Percentiles rank a stretch among this genome's conserved stretches.
Conservation (phyloP, 2,797 vertebrate genomes). For the Sebastes cheni region DNA sequence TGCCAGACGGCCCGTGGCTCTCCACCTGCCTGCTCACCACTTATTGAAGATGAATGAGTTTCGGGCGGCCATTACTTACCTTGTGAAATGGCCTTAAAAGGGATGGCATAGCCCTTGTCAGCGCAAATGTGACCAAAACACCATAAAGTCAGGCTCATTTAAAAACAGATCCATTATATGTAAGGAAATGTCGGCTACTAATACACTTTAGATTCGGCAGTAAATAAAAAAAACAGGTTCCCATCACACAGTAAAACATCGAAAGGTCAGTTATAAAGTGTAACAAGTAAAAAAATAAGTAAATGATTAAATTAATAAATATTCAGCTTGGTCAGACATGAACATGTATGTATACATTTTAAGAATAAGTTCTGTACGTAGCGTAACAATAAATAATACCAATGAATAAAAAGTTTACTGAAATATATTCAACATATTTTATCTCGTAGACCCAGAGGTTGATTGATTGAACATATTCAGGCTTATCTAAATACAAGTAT, state of each 20-base stretch:
- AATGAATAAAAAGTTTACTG: background rate
- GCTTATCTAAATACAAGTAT: too few species aligned
- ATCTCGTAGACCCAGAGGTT: background rate
- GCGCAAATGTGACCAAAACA: constrained; percentile 58
- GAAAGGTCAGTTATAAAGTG: background rate
- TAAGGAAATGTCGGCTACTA: constrained; percentile 15
- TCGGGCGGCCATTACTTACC: constrained; percentile 63
- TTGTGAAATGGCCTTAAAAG: constrained; percentile 62
- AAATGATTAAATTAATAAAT: background rate
- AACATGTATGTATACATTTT: background rate
- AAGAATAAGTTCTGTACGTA: background rate
- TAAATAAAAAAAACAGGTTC: constrained; percentile 12
- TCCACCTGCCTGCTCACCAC: constrained; percentile 63
- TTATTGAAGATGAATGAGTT: constrained; percentile 70
- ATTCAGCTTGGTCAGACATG: background rate
- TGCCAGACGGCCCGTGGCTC: constrained; percentile 56
- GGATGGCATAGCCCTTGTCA: constrained; percentile 44
- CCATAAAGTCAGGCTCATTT: constrained; percentile 52
- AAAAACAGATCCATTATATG: constrained; percentile 47
- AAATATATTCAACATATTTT: background rate
- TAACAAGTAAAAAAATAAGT: background rate
- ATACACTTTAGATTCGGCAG: constrained; percentile 8
- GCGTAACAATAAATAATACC: background rate
- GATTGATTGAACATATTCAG: background rate
- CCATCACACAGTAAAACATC: background rate